A percentile compares a stretch with the other conserved stretches of the same genome.
Conservation (phyloP, 2,888 invertebrate genomes). For the Machimus rusticus region DNA sequence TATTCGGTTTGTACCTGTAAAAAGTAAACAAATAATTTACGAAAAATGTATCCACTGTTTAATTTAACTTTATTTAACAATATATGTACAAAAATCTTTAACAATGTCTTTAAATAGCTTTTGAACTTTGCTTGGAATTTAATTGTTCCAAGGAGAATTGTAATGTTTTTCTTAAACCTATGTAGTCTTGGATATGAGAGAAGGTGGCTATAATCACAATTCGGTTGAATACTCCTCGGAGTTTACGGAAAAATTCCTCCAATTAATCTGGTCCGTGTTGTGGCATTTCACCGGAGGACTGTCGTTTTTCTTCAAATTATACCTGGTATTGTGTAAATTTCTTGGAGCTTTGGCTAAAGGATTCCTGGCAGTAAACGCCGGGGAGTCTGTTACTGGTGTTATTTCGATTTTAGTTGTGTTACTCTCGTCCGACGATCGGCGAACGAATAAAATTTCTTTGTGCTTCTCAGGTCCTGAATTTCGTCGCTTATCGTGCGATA, state of each 20-base stretch:
- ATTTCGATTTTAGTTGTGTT: conserved; percentile 61
- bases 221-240: conserved; percentile 63
- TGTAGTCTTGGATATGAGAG: conserved; percentile 28
- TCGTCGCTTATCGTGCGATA: conserved; percentile 32
- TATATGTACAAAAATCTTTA: conserved; percentile 31
- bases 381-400: conserved; percentile 55
- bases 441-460: conserved; percentile 60
- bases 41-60: neutral
- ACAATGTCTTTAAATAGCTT: conserved; percentile 33
- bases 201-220: conserved; percentile 54
- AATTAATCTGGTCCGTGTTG: conserved; percentile 64
- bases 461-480: conserved; percentile 51
- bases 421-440: conserved; percentile 56
- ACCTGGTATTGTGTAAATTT: neutral
- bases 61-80: conserved; percentile 32
- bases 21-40: neutral
- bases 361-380: conserved; percentile 53
- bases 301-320: conserved; percentile 14
- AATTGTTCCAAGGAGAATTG: conserved; percentile 7
- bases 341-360: conserved; percentile 49
- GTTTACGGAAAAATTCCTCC: conserved; percentile 63
- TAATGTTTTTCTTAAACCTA: conserved; percentile 1
- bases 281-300: conserved; percentile 48
- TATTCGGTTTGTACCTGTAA: too few relatives aligned
- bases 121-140: conserved; percentile 28